Conservation (phyloP, 2,888 invertebrate genomes). For the Perdita meconis region DNA sequence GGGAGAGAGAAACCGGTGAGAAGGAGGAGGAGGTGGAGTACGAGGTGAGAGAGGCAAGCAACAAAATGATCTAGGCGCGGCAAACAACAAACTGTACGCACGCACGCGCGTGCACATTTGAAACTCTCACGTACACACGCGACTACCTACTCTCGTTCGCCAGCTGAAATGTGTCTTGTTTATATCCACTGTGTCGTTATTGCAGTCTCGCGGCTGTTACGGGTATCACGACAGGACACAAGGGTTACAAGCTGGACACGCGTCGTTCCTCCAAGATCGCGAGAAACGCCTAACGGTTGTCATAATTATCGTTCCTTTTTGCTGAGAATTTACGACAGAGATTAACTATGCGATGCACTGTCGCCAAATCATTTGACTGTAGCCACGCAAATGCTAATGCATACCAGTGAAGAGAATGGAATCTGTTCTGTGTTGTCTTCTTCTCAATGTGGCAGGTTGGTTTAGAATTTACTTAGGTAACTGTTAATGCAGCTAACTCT, state of each 20-base stretch:
- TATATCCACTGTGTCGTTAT: conserved; percentile 50
- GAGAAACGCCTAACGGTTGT: conserved; percentile 9
- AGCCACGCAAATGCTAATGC: no score
- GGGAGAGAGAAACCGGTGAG: conserved; percentile 54
- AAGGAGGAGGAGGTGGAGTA: conserved; percentile 50
- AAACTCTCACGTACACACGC: conserved; percentile 21
- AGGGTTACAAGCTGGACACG: conserved; percentile 51
- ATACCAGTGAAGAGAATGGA: no score
- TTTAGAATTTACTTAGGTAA: no score
- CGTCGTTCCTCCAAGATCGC: conserved; percentile 32
- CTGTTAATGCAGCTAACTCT: no score
- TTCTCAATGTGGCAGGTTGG: no score
- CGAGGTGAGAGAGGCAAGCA: conserved; percentile 65
- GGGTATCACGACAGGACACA: conserved; percentile 41
- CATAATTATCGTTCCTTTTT: no score
- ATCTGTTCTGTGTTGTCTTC: no score
- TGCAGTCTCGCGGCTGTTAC: conserved; percentile 29
- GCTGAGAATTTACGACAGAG: no score
- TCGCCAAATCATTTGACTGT: no score
- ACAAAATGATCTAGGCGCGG: conserved; percentile 78
- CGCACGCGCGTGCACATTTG: conserved; percentile 24
- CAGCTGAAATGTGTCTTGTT: conserved; percentile 52
- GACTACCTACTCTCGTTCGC: conserved; percentile 39
- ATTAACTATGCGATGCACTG: no score
- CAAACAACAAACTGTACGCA: conserved; percentile 74